These are phyloP conservation scores for Lochmaea crataegi DNA, from an alignment of 2,888 invertebrate genomes.

Conservation along the genomic window DNA sequence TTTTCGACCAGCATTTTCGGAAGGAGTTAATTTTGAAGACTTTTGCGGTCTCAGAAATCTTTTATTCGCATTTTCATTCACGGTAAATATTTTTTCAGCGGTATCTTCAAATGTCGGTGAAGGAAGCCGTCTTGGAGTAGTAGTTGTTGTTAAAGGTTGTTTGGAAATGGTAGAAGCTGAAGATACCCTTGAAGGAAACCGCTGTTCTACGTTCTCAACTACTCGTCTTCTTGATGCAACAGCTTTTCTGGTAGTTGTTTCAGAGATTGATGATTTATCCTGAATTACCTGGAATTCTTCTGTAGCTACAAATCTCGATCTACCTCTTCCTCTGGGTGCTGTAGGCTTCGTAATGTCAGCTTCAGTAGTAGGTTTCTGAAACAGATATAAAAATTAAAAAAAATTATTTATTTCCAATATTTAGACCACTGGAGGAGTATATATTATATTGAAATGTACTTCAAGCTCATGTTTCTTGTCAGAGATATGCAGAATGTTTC, in stretches of 20 bases:
- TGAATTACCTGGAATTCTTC: slow-evolving; percentile 54
- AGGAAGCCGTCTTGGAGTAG: background rate
- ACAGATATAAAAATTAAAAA: slow-evolving; percentile 25
- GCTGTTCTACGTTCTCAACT: slow-evolving; percentile 45
- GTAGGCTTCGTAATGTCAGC: slow-evolving; percentile 51
- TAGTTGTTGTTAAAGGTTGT: background rate
- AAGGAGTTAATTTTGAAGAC: background rate
- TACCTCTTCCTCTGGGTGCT: slow-evolving; percentile 56
- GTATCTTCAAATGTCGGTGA: slow-evolving; percentile 20
- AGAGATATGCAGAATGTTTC: too few relatives aligned
- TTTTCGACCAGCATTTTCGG: slow-evolving; percentile 13
- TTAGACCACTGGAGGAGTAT: too few relatives aligned
- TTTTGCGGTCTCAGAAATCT: slow-evolving; percentile 20
- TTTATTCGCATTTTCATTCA: slow-evolving; percentile 18
- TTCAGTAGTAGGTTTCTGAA: slow-evolving; percentile 50
- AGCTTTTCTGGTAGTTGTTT: slow-evolving; percentile 43
- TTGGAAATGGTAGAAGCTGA: background rate
- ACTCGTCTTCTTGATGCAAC: slow-evolving; percentile 50
- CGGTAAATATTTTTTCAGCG: slow-evolving; percentile 23
- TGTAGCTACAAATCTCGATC: slow-evolving; percentile 58
- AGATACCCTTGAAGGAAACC: slow-evolving; percentile 38
- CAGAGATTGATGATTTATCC: slow-evolving; percentile 35
- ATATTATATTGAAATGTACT: too few relatives aligned
- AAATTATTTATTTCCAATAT: background rate
- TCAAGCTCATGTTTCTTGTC: too few relatives aligned